These are phyloP conservation scores for Corella eumyota DNA, from an alignment of 23 tunicate genomes.

Conservation along the genomic window DNA sequence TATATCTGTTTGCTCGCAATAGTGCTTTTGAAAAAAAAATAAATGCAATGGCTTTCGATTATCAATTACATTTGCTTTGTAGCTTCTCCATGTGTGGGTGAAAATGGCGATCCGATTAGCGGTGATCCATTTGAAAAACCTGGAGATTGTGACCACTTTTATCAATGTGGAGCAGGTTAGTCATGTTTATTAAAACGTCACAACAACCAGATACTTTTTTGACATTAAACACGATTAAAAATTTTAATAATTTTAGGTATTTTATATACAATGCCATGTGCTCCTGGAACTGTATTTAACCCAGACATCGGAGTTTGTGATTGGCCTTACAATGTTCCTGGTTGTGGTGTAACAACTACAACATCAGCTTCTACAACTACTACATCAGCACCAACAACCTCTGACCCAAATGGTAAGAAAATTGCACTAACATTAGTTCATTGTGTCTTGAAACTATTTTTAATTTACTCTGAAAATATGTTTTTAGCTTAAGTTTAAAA, in stretches of 20 bases:
- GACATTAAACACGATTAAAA: no score
- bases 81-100: conserved; percentile 5
- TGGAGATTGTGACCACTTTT: conserved; percentile 8
- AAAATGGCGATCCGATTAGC: conserved; percentile 8
- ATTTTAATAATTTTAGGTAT: conserved; percentile 1
- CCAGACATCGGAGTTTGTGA: conserved; percentile 23
- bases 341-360: conserved; percentile 33
- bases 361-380: conserved; percentile 12
- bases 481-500: no score
- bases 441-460: no score
- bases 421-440: no score
- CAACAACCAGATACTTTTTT: no score
- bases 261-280: conserved; percentile 10
- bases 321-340: conserved; percentile 28
- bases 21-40: no score
- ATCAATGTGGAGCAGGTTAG: background rate
- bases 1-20: no score
- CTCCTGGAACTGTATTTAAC: conserved; percentile 24
- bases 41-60: background rate
- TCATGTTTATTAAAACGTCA: no score
- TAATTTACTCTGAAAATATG: no score
- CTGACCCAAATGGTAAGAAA: no score
- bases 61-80: background rate
- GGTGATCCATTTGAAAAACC: conserved; percentile 22
- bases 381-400: no score